These are phyloP conservation scores for Cromileptes altivelis DNA, from an alignment of 2,113 vertebrate genomes.

Conservation along the genomic window DNA sequence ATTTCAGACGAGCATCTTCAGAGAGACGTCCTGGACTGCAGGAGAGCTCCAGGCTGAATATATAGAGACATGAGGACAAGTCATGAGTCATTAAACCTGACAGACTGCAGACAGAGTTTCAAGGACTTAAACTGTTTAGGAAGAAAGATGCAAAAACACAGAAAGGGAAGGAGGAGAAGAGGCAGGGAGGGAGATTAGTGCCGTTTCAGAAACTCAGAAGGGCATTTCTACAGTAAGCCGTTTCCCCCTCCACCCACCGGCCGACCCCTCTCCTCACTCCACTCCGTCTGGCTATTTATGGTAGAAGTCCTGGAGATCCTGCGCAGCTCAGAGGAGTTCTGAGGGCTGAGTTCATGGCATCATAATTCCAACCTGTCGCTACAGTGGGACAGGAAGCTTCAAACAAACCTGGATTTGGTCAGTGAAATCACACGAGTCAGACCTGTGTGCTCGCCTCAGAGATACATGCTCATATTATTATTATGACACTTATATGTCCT, in stretches of 20 bases:
- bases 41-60: not conserved
- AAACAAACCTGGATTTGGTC: constrained; percentile 65
- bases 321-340: constrained; percentile 66
- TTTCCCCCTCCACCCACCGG: constrained; percentile 4
- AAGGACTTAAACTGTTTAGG: constrained; percentile 4
- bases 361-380: constrained; percentile 62
- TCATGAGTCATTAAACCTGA: constrained; percentile 32
- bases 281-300: constrained; percentile 85
- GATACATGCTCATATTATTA: not conserved
- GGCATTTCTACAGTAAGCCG: constrained; percentile 60
- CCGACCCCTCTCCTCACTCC: constrained; percentile 39
- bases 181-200: constrained; percentile 56
- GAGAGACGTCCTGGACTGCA: not conserved
- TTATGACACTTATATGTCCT: not conserved
- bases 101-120: constrained; percentile 13
- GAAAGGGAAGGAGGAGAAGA: not conserved
- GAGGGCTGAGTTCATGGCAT: constrained; percentile 68
- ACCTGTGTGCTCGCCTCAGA: not conserved
- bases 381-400: constrained; percentile 57
- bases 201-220: constrained; percentile 52
- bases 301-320: constrained; percentile 76
- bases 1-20: not conserved
- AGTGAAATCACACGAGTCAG: not conserved
- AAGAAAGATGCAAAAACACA: constrained; percentile 12
- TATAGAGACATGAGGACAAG: not conserved